Evolutionary conservation across 2,113 vertebrate genomes (phyloP).

Genomic region (Neoarius graeffei): DNA sequence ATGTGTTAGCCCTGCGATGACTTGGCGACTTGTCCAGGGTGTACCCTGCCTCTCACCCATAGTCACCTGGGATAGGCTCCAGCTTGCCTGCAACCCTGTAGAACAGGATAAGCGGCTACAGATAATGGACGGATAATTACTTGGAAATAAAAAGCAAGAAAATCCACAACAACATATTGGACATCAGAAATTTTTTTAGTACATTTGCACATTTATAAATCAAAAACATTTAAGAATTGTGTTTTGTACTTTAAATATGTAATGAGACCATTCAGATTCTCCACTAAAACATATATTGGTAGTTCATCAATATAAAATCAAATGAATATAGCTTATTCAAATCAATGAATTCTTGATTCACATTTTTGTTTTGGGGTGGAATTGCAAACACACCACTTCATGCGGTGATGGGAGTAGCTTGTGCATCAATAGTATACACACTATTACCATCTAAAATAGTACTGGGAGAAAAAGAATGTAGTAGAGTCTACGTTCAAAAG

Average conservation of each 20-base stretch:
- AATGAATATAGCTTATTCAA: not conserved
- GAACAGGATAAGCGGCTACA: no score
- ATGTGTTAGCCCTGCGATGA: no score
- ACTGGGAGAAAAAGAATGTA: not conserved
- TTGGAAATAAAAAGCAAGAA: no score
- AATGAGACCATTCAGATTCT: not conserved
- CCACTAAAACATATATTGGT: not conserved
- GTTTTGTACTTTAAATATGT: not conserved
- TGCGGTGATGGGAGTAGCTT: not conserved
- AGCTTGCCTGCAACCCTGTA: no score
- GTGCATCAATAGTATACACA: not conserved
- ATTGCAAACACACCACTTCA: not conserved
- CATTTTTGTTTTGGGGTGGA: not conserved
- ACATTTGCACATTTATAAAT: not conserved
- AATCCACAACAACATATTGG: no score
- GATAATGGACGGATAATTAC: no score
- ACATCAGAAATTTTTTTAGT: no score
- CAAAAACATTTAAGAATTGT: not conserved
- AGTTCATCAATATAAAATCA: not conserved
- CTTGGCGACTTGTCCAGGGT: no score
- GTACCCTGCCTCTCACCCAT: no score
- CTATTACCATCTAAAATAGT: not conserved
- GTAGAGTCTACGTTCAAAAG: not conserved
- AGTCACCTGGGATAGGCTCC: no score
- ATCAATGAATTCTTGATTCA: not conserved